Evolutionary conservation across 2,797 vertebrate species (phyloP), one percentile per base, ranked within the genome.

Genomic region (Kryptopterus vitreolus): DNA sequence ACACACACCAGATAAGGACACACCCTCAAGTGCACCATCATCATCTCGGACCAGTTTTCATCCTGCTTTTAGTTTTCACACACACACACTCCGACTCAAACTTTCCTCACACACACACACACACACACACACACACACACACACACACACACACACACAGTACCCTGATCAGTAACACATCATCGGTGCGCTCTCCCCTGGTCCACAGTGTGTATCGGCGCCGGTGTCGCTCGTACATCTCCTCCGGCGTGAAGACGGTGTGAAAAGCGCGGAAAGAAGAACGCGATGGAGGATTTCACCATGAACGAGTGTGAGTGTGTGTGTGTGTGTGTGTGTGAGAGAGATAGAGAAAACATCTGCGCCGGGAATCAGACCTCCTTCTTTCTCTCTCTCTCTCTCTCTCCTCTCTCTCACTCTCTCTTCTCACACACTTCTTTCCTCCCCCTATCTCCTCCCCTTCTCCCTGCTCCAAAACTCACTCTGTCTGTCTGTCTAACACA

Each of bases 101-200:
- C 29, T 73, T 31, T 77, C 66, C 38, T 31, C 33, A 57, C n/a
- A 74, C 74, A 59, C 33, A 74, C 77, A 73, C 38, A 79, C 77
- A 76, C 52, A 46, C 63, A 69, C 70, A 65, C 63, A 76, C 80
- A 48, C 66, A 63, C 79, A 69, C 53, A 35, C 75, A 55, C 77
- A 80, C 72, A 38, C 53, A 15, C 29, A 53, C 76, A 71, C 77
- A 59, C 73, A 38, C 15, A n/a, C 26, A 43, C 18, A 93, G 75
- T 97, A 99, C 98, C 97, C 99, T 98, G 78, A 99, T 92, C 85
- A 99, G 87, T 82, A 99, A 96, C 89, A 99, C 97, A 70, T 98
- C 96, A 84, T 97, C 95, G 13, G 94, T 90, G 85, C 95, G 94
- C 89, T 97, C 95, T 74, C 94, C 95, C 87, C 94, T 97, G 90